Percentiles rank a stretch among this genome's conserved stretches.
These are phyloP conservation scores for Echeneis naucrates DNA, from an alignment of 2,797 vertebrate species.

Conservation along the genomic window DNA sequence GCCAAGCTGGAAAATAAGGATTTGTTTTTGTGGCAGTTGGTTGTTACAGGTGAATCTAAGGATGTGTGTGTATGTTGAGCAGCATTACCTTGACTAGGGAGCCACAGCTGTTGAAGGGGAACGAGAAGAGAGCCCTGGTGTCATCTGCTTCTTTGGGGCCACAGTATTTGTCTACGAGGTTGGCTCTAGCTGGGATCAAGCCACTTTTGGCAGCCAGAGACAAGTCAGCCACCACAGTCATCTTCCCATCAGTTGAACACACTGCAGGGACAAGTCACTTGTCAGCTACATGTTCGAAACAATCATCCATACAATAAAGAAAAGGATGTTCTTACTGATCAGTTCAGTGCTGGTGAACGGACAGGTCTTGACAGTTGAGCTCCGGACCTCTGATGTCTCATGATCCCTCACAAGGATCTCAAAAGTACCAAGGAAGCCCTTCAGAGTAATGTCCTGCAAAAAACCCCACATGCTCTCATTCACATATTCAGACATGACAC, in stretches of 20 bases:
- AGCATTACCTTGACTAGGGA: constrained; percentile 68
- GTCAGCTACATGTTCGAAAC: neutral
- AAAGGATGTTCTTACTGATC: constrained; percentile 72
- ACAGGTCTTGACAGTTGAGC: constrained; percentile 73
- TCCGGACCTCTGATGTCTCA: constrained; percentile 65
- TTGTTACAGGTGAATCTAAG: neutral
- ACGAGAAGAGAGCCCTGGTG: constrained; percentile 81
- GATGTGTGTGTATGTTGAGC: neutral
- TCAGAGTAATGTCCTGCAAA: constrained; percentile 71
- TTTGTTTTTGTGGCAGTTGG: neutral
- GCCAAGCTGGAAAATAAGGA: constrained; percentile 64
- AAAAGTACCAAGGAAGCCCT: constrained; percentile 75
- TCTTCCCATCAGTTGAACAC: constrained; percentile 81
- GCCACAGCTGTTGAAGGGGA: constrained; percentile 82
- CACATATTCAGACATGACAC: neutral
- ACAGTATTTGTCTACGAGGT: constrained; percentile 77
- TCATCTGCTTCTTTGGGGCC: constrained; percentile 73
- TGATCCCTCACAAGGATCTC: constrained; percentile 75
- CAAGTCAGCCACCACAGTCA: constrained; percentile 79
- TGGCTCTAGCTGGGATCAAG: constrained; percentile 67
- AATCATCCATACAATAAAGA: neutral
- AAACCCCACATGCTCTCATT: accelerated
- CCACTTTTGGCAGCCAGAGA: constrained; percentile 61
- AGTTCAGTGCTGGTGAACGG: constrained; percentile 76
- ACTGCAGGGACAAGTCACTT: constrained; percentile 57